Base-by-base conservation (phyloP, 92 coral and sea anemone genomes). In the Palythoa grandiflora region DNA sequence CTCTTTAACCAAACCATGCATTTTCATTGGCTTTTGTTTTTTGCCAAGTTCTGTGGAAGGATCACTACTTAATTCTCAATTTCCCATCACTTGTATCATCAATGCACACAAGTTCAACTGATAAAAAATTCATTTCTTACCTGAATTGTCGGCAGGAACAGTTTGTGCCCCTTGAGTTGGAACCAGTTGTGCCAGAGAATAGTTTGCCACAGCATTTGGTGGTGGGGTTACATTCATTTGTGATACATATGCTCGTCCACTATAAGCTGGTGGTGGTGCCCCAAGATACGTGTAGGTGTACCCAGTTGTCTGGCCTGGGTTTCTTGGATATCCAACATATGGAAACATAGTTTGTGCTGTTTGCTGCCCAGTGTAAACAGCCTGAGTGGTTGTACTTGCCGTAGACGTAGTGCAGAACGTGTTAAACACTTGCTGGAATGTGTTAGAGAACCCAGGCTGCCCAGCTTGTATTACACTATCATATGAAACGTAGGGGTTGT, bases 141-240 rank as follows among this genome's bases (percentile, higher is more conserved):
- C 86, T 65, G 86, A 52, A 21, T 50, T 81, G 36, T 81, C 86
- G 48, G 57, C 63, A 47, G 86, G 86, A 35, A 44, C 72, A 9
- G 70, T 54, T 87, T 90, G 95, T 60, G 75, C 79, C 17, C 83
- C 88, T 80, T 93, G 98, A 38, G 92, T 92, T 6, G 98, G 88
- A 3, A 93, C 94, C 76, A 95, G 73, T 44, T 91, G 92, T 13
- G 98, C 92, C 61, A 95, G 89, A 65, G 94, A 95, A 66, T 95
- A 95, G 39, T 95, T 93, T 73, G 98, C 94, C 9, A 93, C 98
- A 28, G 98, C 95, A 86, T 95, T 95, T 21, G 98, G 98, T 48
- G 98, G 96, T 13, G 98, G 94, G 0, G 98, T 91, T 77, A 80
- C 94, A 79, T 95, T 95, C 90, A 95, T 93, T 79, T 93, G 98